Evolutionary conservation across 1,140 invertebrate species (phyloP), one percentile per base, ranked within the genome.

Genomic region (Diorhabda elongata): DNA sequence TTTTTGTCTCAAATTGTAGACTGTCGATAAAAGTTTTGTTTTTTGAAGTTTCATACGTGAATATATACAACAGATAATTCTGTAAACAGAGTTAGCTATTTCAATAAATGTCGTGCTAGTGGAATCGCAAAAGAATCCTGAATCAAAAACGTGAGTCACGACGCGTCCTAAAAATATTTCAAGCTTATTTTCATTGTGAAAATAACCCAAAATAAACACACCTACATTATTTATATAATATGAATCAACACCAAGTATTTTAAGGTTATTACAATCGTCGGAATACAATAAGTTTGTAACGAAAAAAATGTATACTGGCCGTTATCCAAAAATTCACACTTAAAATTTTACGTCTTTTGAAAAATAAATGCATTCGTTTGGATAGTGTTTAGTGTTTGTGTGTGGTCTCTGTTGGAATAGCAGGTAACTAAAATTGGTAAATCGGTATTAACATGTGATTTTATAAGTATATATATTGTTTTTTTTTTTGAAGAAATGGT

Each of bases 321-420:
- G 11, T 6, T 44, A n/a, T 62, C 61, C 61, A 62, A 62, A 11
- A 65, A 7, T 56, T 56, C 26, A 41, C 7, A 3, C 26, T 6
- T 58, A 65, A 43, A 65, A 42, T 65, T 65, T 58, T 44, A 47
- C 3, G 47, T 65, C 5, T 57, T 65, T 43, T 56, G 42, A 42
- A n/a, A 3, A 41, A 41, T 26, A 26, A 57, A 65, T 4, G 60
- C 63, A 60, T 67, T 58, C 47, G 52, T 68, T 58, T 57, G 41
- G 47, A 26, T 9, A 67, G 63, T 66, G 7, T 65, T 66, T 26
- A 26, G 26, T 26, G 26, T 26, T 26, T 26, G 26, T 26, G 26
- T 26, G 26, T 26, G 26, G 26, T 26, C 26, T 26, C 26, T 26
- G 26, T 26, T 26, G 26, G 26, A 26, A 26, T 26, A 26, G 26